Percentiles rank a stretch among this genome's conserved stretches.
Conservation (phyloP, 2,797 vertebrate genomes). For the Phalanger gymnotis region DNA sequence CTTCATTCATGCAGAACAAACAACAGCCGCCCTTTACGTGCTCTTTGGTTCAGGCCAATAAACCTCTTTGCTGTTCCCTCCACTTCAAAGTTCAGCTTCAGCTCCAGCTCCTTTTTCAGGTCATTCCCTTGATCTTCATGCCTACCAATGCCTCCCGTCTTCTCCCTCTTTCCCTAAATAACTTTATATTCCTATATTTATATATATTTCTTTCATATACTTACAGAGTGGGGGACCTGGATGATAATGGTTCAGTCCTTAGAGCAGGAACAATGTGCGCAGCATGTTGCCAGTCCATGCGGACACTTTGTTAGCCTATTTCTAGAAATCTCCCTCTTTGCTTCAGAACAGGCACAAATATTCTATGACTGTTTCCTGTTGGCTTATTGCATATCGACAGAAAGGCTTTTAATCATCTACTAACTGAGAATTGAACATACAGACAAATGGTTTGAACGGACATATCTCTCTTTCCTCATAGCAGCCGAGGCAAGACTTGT, state of each 20-base stretch:
- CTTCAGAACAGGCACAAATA: background rate
- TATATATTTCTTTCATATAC: too few species aligned
- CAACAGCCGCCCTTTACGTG: background rate
- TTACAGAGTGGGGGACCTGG: too few species aligned
- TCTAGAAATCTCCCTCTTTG: background rate
- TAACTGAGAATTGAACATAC: background rate
- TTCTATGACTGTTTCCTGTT: background rate
- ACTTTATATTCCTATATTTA: background rate
- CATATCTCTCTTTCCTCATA: background rate
- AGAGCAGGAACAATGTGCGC: too few species aligned
- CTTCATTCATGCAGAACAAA: background rate
- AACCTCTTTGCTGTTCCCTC: background rate
- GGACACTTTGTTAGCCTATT: background rate
- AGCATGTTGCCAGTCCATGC: too few species aligned
- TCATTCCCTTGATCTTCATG: background rate
- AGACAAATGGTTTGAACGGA: background rate
- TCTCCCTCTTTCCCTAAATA: background rate
- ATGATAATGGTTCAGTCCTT: too few species aligned
- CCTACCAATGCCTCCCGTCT: background rate
- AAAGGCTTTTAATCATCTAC: background rate
- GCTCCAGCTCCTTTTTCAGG: too few species aligned
- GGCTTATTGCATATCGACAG: background rate
- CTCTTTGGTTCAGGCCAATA: background rate
- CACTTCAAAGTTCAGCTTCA: background rate
- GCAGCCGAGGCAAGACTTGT: background rate